These are phyloP conservation scores for Magallana ariakensis DNA, from an alignment of 1,140 invertebrate genomes.

Conservation along the genomic window DNA sequence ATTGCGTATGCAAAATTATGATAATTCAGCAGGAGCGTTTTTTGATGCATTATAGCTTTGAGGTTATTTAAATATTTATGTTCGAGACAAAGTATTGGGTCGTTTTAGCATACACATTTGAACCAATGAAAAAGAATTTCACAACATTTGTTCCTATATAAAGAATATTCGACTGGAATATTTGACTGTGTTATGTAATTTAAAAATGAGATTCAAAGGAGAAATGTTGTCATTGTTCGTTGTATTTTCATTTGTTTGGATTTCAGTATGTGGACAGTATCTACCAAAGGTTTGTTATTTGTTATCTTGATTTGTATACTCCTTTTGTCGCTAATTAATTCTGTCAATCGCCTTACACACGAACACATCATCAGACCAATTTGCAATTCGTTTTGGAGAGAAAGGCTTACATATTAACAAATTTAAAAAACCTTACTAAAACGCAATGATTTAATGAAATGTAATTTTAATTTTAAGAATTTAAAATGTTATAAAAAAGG, in stretches of 20 bases:
- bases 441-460: no score
- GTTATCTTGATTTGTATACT: no score
- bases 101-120: background rate
- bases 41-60: slow-evolving; percentile 19
- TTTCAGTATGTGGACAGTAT: background rate
- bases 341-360: no score
- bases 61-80: background rate
- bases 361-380: no score
- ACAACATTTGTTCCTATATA: background rate
- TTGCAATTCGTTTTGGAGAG: no score
- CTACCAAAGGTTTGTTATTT: no score
- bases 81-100: background rate
- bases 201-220: background rate
- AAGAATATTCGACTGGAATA: background rate
- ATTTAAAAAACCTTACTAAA: no score
- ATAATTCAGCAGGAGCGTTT: background rate
- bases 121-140: slow-evolving; percentile 18
- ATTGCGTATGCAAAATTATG: slow-evolving; percentile 8
- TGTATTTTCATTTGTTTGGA: background rate
- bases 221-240: background rate
- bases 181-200: background rate
- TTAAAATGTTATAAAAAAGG: no score
- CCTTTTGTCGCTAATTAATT: no score
- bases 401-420: no score
- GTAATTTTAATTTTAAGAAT: no score